phyloP scores from a whole-genome alignment of 2,113 vertebrate genomes.

The Perca schrenkii region DNA sequence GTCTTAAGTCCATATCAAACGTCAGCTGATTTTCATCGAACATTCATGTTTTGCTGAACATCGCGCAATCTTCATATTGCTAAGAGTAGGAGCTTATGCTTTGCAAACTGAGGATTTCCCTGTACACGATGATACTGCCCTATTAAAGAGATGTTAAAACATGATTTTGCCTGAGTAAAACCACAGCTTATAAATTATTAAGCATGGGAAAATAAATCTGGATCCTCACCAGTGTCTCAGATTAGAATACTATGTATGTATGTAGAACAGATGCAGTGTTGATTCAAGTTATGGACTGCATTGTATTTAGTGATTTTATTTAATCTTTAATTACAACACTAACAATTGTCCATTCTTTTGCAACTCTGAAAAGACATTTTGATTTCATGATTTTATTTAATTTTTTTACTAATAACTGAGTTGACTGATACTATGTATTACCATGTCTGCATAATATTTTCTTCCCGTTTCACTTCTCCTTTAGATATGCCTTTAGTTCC shows the following conservation, averaged over 20 bases:
- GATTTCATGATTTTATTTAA: not conserved
- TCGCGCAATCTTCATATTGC: not conserved
- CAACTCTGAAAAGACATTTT: not conserved
- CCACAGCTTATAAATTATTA: not conserved
- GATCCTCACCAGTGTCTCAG: not conserved
- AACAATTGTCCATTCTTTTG: not conserved
- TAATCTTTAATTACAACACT: not conserved
- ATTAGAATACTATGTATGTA: not conserved
- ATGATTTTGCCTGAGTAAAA: not conserved
- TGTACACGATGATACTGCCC: not conserved
- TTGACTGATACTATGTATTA: not conserved
- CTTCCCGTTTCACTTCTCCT: not conserved
- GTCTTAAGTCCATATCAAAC: not conserved
- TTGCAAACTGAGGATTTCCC: not conserved
- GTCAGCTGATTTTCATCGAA: not conserved
- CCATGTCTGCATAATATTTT: not conserved
- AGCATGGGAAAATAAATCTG: not conserved
- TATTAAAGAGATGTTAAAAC: not conserved
- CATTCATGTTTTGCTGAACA: not conserved
- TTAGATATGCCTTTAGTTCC: not conserved
- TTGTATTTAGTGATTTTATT: not conserved
- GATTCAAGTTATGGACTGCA: not conserved
- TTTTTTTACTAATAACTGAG: not conserved
- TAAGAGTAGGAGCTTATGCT: not conserved
- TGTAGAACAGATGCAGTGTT: not conserved